Evolutionary conservation across 2,113 vertebrate genomes (phyloP).

Genomic region (Urocitellus parryii): DNA sequence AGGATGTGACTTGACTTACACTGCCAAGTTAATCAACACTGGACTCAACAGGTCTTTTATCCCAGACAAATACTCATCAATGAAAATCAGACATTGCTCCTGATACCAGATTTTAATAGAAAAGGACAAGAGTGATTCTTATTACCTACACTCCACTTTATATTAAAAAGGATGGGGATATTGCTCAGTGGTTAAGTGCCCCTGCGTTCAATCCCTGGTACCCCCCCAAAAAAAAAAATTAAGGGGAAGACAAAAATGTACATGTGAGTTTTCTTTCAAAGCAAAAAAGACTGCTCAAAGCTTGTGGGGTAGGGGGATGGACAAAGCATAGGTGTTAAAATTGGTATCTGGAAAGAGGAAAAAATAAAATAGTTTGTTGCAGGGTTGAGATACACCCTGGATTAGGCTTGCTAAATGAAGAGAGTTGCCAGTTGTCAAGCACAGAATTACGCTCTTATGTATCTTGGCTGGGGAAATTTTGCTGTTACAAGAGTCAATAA

Average conservation of each 20-base stretch:
- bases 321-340: neutral
- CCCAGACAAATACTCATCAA: neutral
- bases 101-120: neutral
- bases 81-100: conserved; percentile 5
- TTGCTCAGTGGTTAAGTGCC: no score
- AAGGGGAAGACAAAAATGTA: conserved; percentile 30
- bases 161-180: neutral
- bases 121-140: neutral
- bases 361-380: conserved; percentile 32
- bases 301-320: neutral
- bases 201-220: no score
- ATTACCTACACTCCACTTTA: neutral
- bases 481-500: neutral
- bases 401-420: neutral
- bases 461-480: neutral
- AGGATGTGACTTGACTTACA: conserved; percentile 9
- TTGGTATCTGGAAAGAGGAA: conserved; percentile 34
- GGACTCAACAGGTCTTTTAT: neutral
- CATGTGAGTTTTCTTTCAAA: neutral
- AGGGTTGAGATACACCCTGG: neutral
- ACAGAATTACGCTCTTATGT: neutral
- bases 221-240: neutral
- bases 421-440: neutral
- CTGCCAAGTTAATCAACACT: neutral
- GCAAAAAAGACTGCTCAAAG: conserved; percentile 3